Evolutionary conservation across 2,113 vertebrate genomes (phyloP).

Genomic region (Sceloporus undulatus): DNA sequence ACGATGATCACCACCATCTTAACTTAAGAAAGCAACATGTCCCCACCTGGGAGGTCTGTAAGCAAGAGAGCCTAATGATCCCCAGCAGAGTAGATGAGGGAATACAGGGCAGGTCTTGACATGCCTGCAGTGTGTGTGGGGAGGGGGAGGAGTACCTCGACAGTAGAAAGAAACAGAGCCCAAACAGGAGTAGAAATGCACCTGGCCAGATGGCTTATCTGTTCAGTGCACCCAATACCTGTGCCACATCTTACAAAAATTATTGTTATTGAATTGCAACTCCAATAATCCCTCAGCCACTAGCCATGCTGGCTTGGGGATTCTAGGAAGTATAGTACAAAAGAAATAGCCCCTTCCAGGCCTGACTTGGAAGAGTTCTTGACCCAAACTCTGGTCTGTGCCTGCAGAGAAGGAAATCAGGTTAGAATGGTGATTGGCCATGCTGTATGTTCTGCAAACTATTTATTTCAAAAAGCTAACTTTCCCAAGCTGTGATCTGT

Average conservation of each 20-base stretch:
- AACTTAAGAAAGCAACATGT: constrained; percentile 8
- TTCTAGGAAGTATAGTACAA: background rate
- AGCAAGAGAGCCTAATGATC: background rate
- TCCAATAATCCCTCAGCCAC: background rate
- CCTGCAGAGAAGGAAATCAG: background rate
- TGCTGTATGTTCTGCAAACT: no score
- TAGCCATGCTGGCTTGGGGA: background rate
- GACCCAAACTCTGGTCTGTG: background rate
- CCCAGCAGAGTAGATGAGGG: background rate
- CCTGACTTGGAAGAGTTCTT: no score
- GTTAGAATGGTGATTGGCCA: background rate
- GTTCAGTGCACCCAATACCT: background rate
- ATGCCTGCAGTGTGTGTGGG: background rate
- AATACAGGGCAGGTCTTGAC: background rate
- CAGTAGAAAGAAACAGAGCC: background rate
- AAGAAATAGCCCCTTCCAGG: background rate
- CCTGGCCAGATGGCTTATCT: background rate
- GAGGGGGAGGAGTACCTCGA: background rate
- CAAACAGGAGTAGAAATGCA: background rate
- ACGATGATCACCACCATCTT: background rate
- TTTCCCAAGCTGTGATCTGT: no score
- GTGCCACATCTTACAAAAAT: no score
- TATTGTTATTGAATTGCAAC: no score
- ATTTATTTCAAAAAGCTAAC: no score
- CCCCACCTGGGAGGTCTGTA: background rate